A percentile compares a stretch with the other conserved stretches of the same genome.
Conservation (phyloP, 1,140 invertebrate species). For the Tetramorium parvispinum region DNA sequence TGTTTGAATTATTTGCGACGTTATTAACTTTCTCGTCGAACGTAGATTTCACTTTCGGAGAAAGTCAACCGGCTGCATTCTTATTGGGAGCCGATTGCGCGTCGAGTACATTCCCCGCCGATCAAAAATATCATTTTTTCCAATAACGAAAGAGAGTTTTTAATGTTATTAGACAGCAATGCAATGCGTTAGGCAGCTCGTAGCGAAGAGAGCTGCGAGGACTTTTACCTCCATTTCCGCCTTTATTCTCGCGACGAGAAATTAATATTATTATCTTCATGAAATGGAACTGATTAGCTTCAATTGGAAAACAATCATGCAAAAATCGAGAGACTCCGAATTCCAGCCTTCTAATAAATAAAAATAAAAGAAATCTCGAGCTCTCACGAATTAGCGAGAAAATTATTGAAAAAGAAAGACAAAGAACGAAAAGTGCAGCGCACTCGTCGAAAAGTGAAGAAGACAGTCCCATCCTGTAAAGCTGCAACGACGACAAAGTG, state of each 20-base stretch:
- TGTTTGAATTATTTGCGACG: conserved; percentile 37
- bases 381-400: no score
- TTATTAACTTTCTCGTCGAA: conserved; percentile 71
- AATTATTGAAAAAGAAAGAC: no score
- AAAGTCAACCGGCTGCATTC: conserved; percentile 72
- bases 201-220: no score
- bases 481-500: neutral
- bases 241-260: neutral
- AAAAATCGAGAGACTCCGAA: no score
- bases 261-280: no score
- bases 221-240: neutral
- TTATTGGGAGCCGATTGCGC: conserved; percentile 34
- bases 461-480: neutral
- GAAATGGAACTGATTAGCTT: neutral
- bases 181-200: neutral
- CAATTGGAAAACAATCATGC: no score
- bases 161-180: neutral
- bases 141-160: neutral
- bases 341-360: no score
- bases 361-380: no score
- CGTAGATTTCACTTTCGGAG: conserved; percentile 78
- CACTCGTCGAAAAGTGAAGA: no score
- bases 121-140: neutral
- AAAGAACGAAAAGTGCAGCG: no score
- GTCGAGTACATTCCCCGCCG: neutral